These are phyloP conservation scores for Ophiodon elongatus DNA, from an alignment of 2,113 vertebrate species.

Conservation along the genomic window DNA sequence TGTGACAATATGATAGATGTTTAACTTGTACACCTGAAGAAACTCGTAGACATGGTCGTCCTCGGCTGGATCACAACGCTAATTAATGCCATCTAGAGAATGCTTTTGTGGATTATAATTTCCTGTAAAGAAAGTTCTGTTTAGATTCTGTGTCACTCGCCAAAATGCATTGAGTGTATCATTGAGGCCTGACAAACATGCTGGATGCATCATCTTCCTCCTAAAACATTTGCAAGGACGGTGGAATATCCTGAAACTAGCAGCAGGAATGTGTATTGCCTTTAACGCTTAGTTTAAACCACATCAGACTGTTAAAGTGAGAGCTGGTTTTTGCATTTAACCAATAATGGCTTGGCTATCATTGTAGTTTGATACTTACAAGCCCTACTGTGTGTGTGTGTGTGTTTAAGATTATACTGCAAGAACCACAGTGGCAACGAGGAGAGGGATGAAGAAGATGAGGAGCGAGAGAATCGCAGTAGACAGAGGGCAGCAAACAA, in stretches of 20 bases:
- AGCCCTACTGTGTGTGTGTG: background rate
- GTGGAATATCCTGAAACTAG: background rate
- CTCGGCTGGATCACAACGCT: background rate
- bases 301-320: background rate
- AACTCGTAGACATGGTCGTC: background rate
- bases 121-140: background rate
- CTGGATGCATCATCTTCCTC: background rate
- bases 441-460: slow-evolving; percentile 98
- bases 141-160: background rate
- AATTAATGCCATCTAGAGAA: background rate
- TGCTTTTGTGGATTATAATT: background rate
- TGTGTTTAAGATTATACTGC: slow-evolving; percentile 91
- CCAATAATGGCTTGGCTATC: background rate
- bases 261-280: background rate
- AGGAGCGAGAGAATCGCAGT: slow-evolving; percentile 97
- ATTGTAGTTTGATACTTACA: background rate
- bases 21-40: background rate
- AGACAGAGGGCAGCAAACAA: slow-evolving; percentile 90
- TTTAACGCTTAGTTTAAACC: background rate
- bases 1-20: background rate
- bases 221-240: background rate
- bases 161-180: background rate
- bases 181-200: too few species aligned
- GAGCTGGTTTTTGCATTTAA: background rate
- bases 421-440: slow-evolving; percentile 99